These are phyloP conservation scores for Ceratosolen solmsi DNA, from an alignment of 1,140 invertebrate genomes.

Conservation along the genomic window DNA sequence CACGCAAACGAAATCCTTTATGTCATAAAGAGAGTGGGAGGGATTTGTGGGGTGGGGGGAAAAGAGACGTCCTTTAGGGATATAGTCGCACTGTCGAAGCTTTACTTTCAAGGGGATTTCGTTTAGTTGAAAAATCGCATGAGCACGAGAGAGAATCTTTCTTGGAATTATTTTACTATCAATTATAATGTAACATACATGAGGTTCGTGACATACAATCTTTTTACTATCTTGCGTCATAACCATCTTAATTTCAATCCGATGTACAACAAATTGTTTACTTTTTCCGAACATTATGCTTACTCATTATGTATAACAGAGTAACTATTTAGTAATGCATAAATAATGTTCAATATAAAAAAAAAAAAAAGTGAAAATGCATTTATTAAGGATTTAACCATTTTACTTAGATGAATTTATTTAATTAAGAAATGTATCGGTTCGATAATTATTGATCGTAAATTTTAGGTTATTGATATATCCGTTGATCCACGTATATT, in stretches of 20 bases:
- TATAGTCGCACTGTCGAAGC: not conserved
- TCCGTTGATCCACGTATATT: not conserved
- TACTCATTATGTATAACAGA: not conserved
- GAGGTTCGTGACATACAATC: no score
- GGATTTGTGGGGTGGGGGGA: no score
- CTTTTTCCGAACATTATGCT: not conserved
- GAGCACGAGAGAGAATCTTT: not conserved
- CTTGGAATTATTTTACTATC: not conserved
- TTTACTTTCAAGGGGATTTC: not conserved
- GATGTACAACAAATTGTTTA: not conserved
- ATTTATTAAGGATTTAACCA: no score
- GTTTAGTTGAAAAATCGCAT: conserved; percentile 8
- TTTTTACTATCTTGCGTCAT: no score
- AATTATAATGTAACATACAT: no score
- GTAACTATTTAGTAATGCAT: no score
- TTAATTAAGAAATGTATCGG: not conserved
- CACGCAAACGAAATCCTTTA: not conserved
- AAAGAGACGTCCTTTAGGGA: not conserved
- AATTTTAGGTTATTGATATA: not conserved
- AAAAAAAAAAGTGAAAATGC: no score
- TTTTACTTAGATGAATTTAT: not conserved
- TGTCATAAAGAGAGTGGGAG: no score
- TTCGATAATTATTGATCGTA: not conserved
- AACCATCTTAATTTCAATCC: no score
- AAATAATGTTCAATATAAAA: no score